Conservation (phyloP, 2,113 vertebrate genomes). For the Centrocercus urophasianus region DNA sequence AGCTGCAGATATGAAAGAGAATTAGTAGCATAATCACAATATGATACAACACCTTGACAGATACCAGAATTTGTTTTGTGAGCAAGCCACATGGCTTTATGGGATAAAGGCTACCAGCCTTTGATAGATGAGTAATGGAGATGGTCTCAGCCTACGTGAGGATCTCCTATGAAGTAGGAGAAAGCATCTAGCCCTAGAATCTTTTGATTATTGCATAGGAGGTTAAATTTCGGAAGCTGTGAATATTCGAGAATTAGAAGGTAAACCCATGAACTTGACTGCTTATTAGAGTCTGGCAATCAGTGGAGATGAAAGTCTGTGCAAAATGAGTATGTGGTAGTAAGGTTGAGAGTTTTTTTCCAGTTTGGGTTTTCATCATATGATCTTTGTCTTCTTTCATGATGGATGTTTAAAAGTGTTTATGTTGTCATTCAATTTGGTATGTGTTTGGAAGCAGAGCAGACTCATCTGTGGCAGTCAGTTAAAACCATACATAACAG, state of each 20-base stretch:
- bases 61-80: neutral
- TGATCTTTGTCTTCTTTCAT: neutral
- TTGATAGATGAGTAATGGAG: neutral
- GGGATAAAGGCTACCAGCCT: neutral
- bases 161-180: neutral
- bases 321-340: neutral
- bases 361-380: neutral
- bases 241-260: neutral
- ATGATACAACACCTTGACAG: accelerated
- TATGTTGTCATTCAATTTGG: neutral
- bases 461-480: neutral
- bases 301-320: neutral
- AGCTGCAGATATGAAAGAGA: neutral
- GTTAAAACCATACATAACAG: neutral
- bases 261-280: neutral
- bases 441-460: neutral
- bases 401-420: neutral
- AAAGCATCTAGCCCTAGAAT: neutral
- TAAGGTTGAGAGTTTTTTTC: neutral
- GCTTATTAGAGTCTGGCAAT: neutral
- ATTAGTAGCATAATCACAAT: neutral
- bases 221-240: neutral
- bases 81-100: neutral
- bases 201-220: neutral
- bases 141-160: neutral